phyloP scores from a whole-genome alignment of 2,113 vertebrate species.

The Sturnira hondurensis region DNA sequence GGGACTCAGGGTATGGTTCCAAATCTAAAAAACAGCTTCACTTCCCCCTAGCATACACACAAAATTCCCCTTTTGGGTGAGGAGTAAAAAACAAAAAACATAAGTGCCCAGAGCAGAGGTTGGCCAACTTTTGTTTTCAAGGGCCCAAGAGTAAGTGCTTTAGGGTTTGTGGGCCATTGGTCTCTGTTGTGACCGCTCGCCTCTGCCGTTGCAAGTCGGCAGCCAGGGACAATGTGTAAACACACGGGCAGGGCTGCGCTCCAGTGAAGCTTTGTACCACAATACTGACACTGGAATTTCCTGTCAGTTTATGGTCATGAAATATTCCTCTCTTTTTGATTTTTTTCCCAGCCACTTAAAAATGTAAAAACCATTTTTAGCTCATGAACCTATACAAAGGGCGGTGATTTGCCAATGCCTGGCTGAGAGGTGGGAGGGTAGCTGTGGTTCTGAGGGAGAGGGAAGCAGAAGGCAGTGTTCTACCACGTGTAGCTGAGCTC shows the following conservation, averaged over 20 bases:
- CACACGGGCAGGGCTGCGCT: background rate
- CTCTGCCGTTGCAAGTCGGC: background rate
- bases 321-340: background rate
- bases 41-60: background rate
- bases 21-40: background rate
- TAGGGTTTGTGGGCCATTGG: background rate
- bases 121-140: background rate
- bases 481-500: rapidly evolving
- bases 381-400: background rate
- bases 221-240: background rate
- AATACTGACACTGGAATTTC: background rate
- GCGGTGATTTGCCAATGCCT: background rate
- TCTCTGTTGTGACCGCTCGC: background rate
- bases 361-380: background rate
- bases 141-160: background rate
- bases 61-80: background rate
- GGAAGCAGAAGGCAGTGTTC: background rate
- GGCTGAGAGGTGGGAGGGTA: background rate
- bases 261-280: background rate
- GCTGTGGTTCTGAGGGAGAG: background rate
- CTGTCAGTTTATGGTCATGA: background rate
- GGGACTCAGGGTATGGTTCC: background rate
- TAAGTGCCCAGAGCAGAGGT: background rate
- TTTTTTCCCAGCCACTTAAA: background rate
- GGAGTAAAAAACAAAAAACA: background rate